Conservation (phyloP, 92 coral and sea anemone genomes). For the Scolanthus callimorphus region DNA sequence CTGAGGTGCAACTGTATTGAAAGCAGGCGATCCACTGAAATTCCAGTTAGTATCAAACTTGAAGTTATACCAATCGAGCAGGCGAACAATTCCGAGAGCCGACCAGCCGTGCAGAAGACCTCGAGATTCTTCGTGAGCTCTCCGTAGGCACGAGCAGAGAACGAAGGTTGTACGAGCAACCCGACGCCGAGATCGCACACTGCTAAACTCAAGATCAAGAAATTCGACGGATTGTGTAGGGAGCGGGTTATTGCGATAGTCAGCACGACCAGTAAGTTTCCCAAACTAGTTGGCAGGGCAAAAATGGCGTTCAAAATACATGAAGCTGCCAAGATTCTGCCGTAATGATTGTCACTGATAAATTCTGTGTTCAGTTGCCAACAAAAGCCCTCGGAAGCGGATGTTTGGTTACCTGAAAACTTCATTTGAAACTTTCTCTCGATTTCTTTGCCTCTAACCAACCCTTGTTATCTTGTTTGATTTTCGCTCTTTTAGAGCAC, state of each 20-base stretch:
- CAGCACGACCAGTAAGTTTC: conserved; percentile 5
- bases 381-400: too few relatives aligned
- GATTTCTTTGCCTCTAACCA: too few relatives aligned
- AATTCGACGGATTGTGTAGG: conserved; percentile 10
- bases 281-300: neutral
- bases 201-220: conserved; percentile 11
- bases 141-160: neutral
- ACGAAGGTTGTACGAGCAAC: conserved; percentile 4
- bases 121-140: conserved; percentile 1
- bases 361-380: too few relatives aligned
- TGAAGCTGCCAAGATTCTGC: neutral
- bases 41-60: neutral
- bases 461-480: too few relatives aligned
- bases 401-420: too few relatives aligned
- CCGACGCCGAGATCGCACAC: conserved; percentile 15
- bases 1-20: conserved; percentile 3
- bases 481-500: too few relatives aligned
- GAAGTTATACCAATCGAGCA: neutral
- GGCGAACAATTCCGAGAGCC: neutral
- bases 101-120: conserved; percentile 1
- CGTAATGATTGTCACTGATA: too few relatives aligned
- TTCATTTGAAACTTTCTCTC: too few relatives aligned
- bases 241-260: neutral
- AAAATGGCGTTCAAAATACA: conserved; percentile 4
- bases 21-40: conserved; percentile 8